These are phyloP conservation scores for Anhinga rufa DNA, from an alignment of 2,113 vertebrate genomes.

Conservation along the genomic window DNA sequence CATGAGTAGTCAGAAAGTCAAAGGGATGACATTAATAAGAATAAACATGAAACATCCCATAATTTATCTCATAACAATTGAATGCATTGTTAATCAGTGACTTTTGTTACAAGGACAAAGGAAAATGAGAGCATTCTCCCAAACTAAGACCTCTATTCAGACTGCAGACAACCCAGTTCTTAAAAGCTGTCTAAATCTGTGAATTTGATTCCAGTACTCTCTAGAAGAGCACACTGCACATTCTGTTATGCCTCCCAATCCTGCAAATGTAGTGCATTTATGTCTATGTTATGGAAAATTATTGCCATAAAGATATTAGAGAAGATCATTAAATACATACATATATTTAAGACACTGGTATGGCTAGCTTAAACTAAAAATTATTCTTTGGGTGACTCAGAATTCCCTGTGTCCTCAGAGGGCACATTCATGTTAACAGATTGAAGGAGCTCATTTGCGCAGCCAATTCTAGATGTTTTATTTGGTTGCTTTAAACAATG, in stretches of 20 bases:
- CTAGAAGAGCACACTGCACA: neutral
- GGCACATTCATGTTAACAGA: neutral
- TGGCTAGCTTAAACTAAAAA: neutral
- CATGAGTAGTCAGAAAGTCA: conserved; percentile 15
- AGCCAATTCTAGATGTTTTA: neutral
- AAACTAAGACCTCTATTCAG: conserved; percentile 2
- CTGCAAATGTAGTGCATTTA: neutral
- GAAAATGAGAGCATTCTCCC: neutral
- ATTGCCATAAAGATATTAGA: neutral
- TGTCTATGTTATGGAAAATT: neutral
- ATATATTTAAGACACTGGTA: neutral
- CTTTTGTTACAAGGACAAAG: conserved; percentile 48
- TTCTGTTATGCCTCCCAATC: neutral
- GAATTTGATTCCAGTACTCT: neutral
- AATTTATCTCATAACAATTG: neutral
- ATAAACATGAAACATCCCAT: conserved; percentile 1
- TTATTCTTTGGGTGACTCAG: neutral
- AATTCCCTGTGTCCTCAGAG: neutral
- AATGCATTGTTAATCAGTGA: conserved; percentile 28
- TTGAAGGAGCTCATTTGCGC: neutral
- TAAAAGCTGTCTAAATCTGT: neutral
- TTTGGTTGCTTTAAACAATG: neutral
- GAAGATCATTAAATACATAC: neutral
- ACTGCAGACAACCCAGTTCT: neutral
- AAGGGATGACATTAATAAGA: neutral